A percentile compares a stretch with the other conserved stretches of the same genome.
These are phyloP conservation scores for Australoheros scitulus DNA, from an alignment of 2,113 vertebrate species.

Conservation along the genomic window DNA sequence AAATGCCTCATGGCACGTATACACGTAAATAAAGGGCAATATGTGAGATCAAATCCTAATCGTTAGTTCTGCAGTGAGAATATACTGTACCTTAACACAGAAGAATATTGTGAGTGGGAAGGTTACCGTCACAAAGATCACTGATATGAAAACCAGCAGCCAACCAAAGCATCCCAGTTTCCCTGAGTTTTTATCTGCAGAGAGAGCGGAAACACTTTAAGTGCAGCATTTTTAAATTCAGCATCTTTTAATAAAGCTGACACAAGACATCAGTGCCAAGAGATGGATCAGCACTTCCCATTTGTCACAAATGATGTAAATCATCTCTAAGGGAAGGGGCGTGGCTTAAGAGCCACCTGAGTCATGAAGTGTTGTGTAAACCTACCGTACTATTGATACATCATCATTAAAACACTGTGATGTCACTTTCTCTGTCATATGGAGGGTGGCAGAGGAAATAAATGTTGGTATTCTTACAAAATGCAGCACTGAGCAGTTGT, in stretches of 20 bases:
- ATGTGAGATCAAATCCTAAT: neutral
- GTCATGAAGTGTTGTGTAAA: neutral
- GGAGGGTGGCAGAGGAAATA: neutral
- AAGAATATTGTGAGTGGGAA: conserved; percentile 86
- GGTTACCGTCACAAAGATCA: conserved; percentile 79
- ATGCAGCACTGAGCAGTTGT: fast-evolving
- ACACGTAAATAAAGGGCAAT: neutral
- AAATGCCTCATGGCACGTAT: neutral
- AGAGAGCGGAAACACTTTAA: neutral
- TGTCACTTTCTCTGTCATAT: neutral
- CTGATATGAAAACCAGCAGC: conserved; percentile 82
- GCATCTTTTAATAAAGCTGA: neutral
- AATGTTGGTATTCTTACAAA: fast-evolving
- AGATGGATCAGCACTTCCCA: neutral
- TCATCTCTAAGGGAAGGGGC: conserved; percentile 25
- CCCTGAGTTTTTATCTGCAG: conserved; percentile 72
- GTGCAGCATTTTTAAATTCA: neutral
- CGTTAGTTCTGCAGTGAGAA: neutral
- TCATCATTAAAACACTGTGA: neutral
- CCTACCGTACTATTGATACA: neutral
- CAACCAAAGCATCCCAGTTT: conserved; percentile 83
- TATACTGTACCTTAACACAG: conserved; percentile 85
- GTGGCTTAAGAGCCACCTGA: neutral
- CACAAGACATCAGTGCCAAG: neutral
- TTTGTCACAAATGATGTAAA: conserved; percentile 18